A percentile compares a stretch with the other conserved stretches of the same genome.
These are phyloP conservation scores for Chaetorhynchus papuensis DNA, from an alignment of 2,113 vertebrate species.

Conservation along the genomic window DNA sequence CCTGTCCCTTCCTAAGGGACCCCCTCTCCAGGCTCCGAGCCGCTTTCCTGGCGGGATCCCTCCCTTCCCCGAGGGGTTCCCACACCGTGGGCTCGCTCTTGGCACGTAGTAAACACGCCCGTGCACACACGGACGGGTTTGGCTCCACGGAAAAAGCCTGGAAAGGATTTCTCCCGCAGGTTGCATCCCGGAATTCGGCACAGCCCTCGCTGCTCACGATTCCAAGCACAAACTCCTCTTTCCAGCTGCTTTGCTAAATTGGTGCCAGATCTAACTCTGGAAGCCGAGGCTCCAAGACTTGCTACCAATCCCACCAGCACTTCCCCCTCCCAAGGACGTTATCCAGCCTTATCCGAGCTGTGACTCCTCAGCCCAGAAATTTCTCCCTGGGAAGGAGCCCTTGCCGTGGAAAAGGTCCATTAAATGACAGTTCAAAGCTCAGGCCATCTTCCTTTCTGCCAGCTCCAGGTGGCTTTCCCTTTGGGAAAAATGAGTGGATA, in stretches of 20 bases:
- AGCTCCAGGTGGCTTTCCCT: not conserved
- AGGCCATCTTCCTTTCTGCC: not conserved
- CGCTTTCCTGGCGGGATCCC: not conserved
- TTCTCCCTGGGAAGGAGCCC: constrained; percentile 16
- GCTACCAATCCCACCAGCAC: not conserved
- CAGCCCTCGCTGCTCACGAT: not conserved
- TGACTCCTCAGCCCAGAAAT: constrained; percentile 21
- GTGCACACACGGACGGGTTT: rapidly evolving
- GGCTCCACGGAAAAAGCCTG: not conserved
- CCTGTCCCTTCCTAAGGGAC: not conserved
- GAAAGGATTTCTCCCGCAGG: not conserved
- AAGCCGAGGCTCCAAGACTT: constrained; percentile 16
- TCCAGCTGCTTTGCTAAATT: constrained; percentile 53
- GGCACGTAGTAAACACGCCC: not conserved
- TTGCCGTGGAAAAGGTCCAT: constrained; percentile 1
- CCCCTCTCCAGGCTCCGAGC: not conserved
- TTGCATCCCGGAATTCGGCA: not conserved
- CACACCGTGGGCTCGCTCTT: not conserved
- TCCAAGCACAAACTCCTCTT: constrained; percentile 37
- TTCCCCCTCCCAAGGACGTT: constrained; percentile 12
- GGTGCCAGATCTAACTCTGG: constrained; percentile 29
- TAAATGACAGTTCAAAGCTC: not conserved
- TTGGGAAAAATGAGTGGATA: not conserved
- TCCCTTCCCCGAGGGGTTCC: not conserved
- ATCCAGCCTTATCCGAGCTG: constrained; percentile 19